Conservation (phyloP, 1,140 invertebrate genomes). For the Zaprionus vittiger region DNA sequence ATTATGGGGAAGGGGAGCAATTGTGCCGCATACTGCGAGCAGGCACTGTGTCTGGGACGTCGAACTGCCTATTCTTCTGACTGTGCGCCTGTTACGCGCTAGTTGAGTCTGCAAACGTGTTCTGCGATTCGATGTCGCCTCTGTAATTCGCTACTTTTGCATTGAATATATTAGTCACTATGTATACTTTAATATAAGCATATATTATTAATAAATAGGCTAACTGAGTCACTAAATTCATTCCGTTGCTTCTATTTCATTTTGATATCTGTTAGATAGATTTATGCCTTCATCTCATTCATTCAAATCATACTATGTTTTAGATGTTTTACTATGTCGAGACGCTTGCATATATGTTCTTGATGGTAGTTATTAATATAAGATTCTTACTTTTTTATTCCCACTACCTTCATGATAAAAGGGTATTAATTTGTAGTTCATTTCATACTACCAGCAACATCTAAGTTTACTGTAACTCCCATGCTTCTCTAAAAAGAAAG, state of each 20-base stretch:
- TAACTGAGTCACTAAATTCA: background rate
- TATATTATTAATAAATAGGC: background rate
- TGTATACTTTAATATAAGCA: background rate
- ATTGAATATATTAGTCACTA: background rate
- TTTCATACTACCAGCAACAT: no score
- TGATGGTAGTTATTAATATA: background rate
- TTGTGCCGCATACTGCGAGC: conserved; percentile 26
- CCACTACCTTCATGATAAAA: no score
- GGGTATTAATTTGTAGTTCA: no score
- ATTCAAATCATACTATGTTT: no score
- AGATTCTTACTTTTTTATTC: no score
- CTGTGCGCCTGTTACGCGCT: conserved; percentile 59
- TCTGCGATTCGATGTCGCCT: background rate
- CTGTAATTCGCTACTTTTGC: conserved; percentile 9
- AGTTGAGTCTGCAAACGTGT: conserved; percentile 56
- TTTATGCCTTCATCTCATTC: no score
- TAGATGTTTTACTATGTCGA: no score
- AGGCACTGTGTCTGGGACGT: conserved; percentile 27
- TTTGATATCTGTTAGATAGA: no score
- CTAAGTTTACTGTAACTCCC: background rate
- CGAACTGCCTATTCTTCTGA: conserved; percentile 19
- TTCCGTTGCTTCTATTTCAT: background rate
- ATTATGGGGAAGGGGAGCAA: background rate
- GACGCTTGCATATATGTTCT: background rate
- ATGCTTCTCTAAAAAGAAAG: no score